Evolutionary conservation across 2,797 vertebrate genomes (phyloP).

Genomic region (Pantherophis alleghaniensis): DNA sequence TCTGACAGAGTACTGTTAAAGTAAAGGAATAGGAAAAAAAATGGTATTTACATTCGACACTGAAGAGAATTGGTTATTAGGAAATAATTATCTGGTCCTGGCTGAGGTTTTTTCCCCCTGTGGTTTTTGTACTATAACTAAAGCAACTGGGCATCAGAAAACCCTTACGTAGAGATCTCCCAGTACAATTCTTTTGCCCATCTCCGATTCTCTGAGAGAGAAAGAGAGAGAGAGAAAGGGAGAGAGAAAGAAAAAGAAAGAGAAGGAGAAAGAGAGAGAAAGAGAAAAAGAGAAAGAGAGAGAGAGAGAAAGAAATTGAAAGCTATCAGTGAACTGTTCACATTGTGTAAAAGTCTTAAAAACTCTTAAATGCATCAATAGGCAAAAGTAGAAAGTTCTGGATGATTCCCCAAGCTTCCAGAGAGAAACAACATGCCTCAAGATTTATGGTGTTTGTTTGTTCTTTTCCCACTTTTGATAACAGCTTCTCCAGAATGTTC

Average conservation of each 20-base stretch:
- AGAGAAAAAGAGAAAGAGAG: no score
- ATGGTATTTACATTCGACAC: background rate
- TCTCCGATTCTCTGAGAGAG: background rate
- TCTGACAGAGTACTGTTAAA: background rate
- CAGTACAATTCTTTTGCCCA: background rate
- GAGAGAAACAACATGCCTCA: background rate
- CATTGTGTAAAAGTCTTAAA: background rate
- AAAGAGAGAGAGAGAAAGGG: background rate
- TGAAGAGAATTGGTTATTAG: background rate
- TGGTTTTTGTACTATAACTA: background rate
- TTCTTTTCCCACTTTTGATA: slow-evolving; percentile 49
- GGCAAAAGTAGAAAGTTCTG: background rate
- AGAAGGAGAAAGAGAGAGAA: no score
- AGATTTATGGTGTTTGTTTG: slow-evolving; percentile 40
- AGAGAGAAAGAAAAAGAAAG: background rate
- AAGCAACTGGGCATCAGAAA: background rate
- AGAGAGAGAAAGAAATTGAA: background rate
- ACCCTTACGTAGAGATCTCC: background rate
- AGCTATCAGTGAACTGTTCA: background rate
- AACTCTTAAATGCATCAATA: background rate
- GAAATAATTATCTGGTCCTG: background rate
- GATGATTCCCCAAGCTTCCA: background rate
- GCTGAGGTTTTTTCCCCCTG: background rate
- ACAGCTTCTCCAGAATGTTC: slow-evolving; percentile 60
- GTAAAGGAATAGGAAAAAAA: background rate